These are phyloP conservation scores for Amphipyra berbera DNA, from an alignment of 2,888 invertebrate genomes.

Conservation along the genomic window DNA sequence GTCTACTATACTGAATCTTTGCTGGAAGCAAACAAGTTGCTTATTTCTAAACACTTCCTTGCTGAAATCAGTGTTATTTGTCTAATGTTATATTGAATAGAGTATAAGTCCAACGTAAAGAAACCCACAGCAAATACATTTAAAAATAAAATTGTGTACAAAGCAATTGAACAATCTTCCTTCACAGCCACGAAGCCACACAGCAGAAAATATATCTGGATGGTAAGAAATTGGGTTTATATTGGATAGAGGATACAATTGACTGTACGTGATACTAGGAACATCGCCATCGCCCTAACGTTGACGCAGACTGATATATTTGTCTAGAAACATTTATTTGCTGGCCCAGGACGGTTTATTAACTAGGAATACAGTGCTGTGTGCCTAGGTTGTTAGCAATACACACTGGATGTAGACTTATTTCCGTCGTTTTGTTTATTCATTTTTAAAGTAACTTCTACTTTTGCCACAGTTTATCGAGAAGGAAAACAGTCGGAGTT, in stretches of 20 bases:
- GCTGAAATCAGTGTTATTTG: no score
- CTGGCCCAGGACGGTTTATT: conserved; percentile 11
- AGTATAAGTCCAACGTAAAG: no score
- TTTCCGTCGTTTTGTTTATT: not conserved
- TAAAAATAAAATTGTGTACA: no score
- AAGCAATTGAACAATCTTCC: no score
- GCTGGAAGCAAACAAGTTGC: no score
- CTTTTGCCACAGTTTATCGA: not conserved
- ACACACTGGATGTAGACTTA: conserved; percentile 9
- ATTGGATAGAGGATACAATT: not conserved
- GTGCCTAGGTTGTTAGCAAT: conserved; percentile 16
- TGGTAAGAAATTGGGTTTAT: not conserved
- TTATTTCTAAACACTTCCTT: no score
- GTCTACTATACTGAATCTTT: no score
- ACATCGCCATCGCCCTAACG: not conserved
- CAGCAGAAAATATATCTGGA: no score
- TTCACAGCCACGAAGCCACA: no score
- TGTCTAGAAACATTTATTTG: conserved; percentile 22
- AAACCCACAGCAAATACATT: no score
- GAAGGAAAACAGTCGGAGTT: no score
- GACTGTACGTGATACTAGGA: not conserved
- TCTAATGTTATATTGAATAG: no score
- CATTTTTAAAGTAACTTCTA: not conserved
- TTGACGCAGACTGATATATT: conserved; percentile 18
- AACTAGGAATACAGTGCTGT: conserved; percentile 25